Base-by-base conservation (phyloP, 2,888 invertebrate species). In the Eustalomyia histrio region DNA sequence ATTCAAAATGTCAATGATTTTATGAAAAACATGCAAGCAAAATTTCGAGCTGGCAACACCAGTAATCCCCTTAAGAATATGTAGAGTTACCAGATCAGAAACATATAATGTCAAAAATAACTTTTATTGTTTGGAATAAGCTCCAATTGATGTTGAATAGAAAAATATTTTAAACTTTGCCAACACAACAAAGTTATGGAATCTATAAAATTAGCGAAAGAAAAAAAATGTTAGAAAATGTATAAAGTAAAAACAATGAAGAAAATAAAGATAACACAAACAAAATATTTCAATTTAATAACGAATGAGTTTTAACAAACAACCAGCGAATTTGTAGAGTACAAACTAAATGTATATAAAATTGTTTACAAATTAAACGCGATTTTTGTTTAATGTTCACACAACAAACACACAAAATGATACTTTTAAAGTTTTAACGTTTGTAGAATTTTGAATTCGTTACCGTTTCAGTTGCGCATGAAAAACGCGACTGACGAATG, bases 381-480 rank as follows among this genome's bases (percentile, higher is more conserved):
- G 43, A 53, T n/a, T 58, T 33, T 29, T 33, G 16, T 24, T 50
- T 33, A 29, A 63, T 61, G 29, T 58, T 12, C 16, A 39, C 16
- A 58, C 1, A 58, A 58, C 1, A 58, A n/a, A 21, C 18, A 33
- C 43, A 47, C 61, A 21, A 4, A 29, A 12, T 39, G 10, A 39
- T 39, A 12, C 14, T 39, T 39, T 39, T 39, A 12, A 29, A 29
- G 29, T 4, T 29, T n/a, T 47, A 47, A 47, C 43, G 43, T 47
- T 47, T 47, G 14, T n/a, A 47, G 6, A 47, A 60, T 67, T 73
- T 61, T 73, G 67, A 79, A 72, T 73, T 80, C 82, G 80, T 79
- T 83, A 80, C 80, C 79, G 80, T 80, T 82, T 79, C 75, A 64
- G 76, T 76, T 79, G 82, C 83, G 80, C 83, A 83, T 83, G 80